Evolutionary conservation across 2,888 invertebrate genomes (phyloP).

Genomic region (Drosophila leonis): DNA sequence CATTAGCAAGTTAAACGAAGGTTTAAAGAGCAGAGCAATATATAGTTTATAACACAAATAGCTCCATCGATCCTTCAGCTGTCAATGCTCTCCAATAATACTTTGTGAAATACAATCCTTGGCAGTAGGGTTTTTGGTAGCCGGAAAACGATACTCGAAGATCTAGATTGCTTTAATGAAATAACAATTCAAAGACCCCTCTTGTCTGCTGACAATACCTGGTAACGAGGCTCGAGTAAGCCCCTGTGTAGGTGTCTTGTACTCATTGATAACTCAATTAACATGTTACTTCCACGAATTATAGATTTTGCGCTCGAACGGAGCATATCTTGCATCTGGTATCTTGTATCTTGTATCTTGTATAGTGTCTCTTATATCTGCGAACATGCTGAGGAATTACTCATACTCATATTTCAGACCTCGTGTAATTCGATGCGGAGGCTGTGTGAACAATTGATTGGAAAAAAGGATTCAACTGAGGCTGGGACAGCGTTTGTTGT

Average conservation of each 20-base stretch:
- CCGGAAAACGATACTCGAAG: constrained; percentile 66
- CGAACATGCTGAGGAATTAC: constrained; percentile 66
- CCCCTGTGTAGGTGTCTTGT: constrained; percentile 53
- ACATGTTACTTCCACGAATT: constrained; percentile 75
- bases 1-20: constrained; percentile 30
- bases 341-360: constrained; percentile 41
- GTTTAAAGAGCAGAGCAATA: constrained; percentile 16
- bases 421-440: constrained; percentile 57
- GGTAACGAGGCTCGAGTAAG: constrained; percentile 29
- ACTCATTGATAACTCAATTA: constrained; percentile 73
- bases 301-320: constrained; percentile 67
- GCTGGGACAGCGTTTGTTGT: constrained; percentile 20
- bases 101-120: constrained; percentile 53
- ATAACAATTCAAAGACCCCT: constrained; percentile 31
- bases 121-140: not conserved
- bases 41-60: constrained; percentile 43
- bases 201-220: constrained; percentile 30
- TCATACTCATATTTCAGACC: constrained; percentile 72
- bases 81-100: constrained; percentile 38
- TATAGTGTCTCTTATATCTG: constrained; percentile 5
- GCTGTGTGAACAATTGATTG: constrained; percentile 75
- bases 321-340: constrained; percentile 52
- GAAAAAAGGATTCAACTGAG: constrained; percentile 64
- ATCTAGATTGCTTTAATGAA: constrained; percentile 45
- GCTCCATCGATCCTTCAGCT: constrained; percentile 43